Evolutionary conservation across 2,888 invertebrate species (phyloP).

Genomic region (Macrophya annulata): DNA sequence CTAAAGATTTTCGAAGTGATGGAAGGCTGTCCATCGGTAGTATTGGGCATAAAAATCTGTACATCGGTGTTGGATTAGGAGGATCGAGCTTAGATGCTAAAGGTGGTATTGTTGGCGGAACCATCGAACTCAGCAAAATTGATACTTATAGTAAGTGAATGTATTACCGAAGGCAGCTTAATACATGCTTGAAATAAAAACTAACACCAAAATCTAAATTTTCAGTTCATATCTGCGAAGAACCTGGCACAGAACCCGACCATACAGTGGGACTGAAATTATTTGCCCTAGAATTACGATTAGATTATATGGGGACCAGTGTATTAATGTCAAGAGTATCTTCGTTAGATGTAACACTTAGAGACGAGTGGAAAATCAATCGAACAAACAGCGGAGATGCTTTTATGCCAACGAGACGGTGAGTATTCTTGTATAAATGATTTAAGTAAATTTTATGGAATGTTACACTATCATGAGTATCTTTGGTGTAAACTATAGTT

Average conservation of each 20-base stretch:
- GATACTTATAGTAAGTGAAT: conserved; percentile 88
- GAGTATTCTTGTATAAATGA: conserved; percentile 47
- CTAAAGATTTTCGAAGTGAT: conserved; percentile 94
- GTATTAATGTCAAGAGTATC: conserved; percentile 95
- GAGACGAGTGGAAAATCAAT: conserved; percentile 93
- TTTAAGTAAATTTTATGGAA: background rate
- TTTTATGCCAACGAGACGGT: conserved; percentile 85
- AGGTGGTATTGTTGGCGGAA: conserved; percentile 98
- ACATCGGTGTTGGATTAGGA: conserved; percentile 92
- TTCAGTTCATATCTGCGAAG: conserved; percentile 93
- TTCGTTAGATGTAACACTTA: conserved; percentile 88
- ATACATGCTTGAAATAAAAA: conserved; percentile 1
- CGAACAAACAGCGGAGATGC: conserved; percentile 79
- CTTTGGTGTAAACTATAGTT: background rate
- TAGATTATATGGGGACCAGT: conserved; percentile 99
- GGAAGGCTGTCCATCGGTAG: conserved; percentile 96
- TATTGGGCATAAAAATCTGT: conserved; percentile 96
- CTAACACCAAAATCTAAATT: conserved; percentile 57
- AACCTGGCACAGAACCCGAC: conserved; percentile 93
- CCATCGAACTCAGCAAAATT: conserved; percentile 94
- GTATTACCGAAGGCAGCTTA: background rate
- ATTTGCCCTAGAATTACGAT: conserved; percentile 92
- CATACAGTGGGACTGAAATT: conserved; percentile 92
- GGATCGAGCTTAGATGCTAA: conserved; percentile 97
- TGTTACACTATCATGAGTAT: background rate